These are phyloP conservation scores for Phortica variegata DNA, from an alignment of 1,140 invertebrate species.

Conservation along the genomic window DNA sequence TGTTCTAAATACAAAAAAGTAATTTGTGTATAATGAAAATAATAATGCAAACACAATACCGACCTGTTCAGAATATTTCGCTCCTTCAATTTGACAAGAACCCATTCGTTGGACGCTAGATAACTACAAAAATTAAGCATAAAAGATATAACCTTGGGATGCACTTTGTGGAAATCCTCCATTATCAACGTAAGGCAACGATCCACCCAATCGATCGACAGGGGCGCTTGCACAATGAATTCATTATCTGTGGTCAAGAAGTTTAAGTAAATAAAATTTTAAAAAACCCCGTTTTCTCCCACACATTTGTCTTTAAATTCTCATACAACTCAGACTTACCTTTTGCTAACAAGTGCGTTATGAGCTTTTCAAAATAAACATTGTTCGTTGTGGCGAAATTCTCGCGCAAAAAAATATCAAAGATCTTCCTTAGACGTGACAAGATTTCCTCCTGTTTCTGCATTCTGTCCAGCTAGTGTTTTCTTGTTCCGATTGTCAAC, in stretches of 20 bases:
- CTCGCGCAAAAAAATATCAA: constrained; percentile 56
- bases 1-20: constrained; percentile 20
- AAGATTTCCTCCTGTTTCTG: constrained; percentile 46
- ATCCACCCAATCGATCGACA: constrained; percentile 45
- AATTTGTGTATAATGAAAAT: background rate
- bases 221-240: constrained; percentile 33
- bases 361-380: constrained; percentile 59
- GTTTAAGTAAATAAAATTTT: background rate
- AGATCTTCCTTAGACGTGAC: constrained; percentile 41
- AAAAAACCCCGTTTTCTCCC: background rate
- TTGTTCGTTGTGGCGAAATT: constrained; percentile 58
- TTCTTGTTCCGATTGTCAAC: background rate
- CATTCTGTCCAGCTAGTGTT: constrained; percentile 15
- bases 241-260: constrained; percentile 28
- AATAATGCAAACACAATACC: constrained; percentile 3
- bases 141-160: constrained; percentile 50
- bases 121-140: constrained; percentile 52
- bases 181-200: constrained; percentile 34
- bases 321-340: too few species aligned
- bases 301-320: too few species aligned
- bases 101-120: constrained; percentile 41
- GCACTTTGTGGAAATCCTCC: constrained; percentile 32
- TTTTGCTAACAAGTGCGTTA: constrained; percentile 58
- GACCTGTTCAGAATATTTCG: constrained; percentile 38
- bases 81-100: constrained; percentile 39